Evolutionary conservation across 1,140 invertebrate genomes (phyloP).

Genomic region (Wiebesia pumilae): DNA sequence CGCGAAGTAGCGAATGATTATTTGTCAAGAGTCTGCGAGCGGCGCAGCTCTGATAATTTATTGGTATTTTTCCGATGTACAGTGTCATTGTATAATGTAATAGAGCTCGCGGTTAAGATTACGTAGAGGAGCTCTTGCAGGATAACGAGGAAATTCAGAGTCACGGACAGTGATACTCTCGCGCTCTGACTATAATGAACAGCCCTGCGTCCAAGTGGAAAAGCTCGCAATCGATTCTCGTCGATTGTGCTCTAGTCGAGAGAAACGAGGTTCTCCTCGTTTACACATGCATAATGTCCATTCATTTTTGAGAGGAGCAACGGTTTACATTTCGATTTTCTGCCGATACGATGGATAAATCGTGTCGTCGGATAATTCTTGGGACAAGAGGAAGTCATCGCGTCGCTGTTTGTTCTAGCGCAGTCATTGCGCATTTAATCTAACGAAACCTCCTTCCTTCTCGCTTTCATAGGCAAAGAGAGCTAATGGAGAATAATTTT

Average conservation of each 20-base stretch:
- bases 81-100: too few species aligned
- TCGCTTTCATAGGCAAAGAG: too few species aligned
- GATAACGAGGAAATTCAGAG: not conserved
- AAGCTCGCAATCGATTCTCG: too few species aligned
- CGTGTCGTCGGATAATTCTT: not conserved
- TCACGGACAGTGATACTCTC: not conserved
- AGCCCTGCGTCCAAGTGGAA: too few species aligned
- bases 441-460: too few species aligned
- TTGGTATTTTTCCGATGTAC: slow-evolving; percentile 25
- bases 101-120: too few species aligned
- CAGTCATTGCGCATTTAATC: too few species aligned
- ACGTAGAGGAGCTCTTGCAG: slow-evolving; percentile 27
- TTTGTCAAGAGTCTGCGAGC: not conserved
- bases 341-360: not conserved
- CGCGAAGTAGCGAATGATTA: slow-evolving; percentile 33
- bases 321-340: not conserved
- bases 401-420: not conserved
- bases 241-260: too few species aligned
- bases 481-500: too few species aligned
- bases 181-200: not conserved
- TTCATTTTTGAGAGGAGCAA: not conserved
- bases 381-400: not conserved
- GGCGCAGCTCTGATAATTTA: slow-evolving; percentile 17
- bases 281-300: too few species aligned
- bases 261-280: too few species aligned